Percentiles rank a stretch among this genome's conserved stretches.
Conservation (phyloP, 2,113 vertebrate genomes). For the Athene noctua region DNA sequence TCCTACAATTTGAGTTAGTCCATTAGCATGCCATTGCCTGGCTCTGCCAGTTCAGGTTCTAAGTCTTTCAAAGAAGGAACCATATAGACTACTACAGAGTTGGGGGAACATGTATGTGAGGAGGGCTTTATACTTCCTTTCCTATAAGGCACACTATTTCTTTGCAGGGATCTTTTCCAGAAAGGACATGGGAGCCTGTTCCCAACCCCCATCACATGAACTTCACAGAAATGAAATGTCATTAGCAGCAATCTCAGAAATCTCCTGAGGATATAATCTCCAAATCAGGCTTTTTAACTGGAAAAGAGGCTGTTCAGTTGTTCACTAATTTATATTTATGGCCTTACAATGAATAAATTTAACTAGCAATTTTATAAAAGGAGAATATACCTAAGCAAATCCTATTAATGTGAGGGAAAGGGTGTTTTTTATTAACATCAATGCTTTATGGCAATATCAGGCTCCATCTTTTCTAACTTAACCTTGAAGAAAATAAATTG, state of each 20-base stretch:
- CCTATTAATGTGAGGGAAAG: background rate
- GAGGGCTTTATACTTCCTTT: background rate
- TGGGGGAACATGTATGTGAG: background rate
- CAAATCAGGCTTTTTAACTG: background rate
- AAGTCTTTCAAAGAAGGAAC: background rate
- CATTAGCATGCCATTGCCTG: background rate
- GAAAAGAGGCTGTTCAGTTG: background rate
- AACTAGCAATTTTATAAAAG: background rate
- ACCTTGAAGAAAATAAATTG: conserved; percentile 7
- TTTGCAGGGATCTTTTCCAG: background rate
- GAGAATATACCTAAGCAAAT: background rate
- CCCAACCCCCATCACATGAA: background rate
- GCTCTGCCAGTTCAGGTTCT: background rate
- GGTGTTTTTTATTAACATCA: background rate
- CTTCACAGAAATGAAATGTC: background rate
- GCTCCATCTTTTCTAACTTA: background rate
- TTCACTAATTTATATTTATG: conserved; percentile 13
- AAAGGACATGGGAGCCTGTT: background rate
- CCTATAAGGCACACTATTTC: background rate
- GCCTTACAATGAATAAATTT: background rate
- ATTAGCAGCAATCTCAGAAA: background rate
- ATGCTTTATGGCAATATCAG: background rate
- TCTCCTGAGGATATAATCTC: background rate
- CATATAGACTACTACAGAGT: background rate
- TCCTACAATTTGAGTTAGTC: background rate